A percentile compares a stretch with the other conserved stretches of the same genome.
phyloP scores from a whole-genome alignment of 2,797 vertebrate species.

The Hydrophis major region DNA sequence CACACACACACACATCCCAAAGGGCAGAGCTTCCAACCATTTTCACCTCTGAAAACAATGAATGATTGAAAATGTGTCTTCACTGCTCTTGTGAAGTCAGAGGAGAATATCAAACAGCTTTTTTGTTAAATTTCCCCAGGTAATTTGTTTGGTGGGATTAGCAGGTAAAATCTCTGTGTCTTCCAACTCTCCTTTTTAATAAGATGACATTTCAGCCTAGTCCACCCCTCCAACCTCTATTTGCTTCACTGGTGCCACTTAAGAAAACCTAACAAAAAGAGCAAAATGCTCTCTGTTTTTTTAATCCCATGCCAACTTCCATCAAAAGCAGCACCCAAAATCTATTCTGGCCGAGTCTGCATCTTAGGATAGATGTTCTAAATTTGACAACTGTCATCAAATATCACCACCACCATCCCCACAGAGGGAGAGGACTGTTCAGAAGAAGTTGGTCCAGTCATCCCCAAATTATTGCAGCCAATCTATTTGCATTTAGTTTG shows the following conservation, averaged over 20 bases:
- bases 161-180: not conserved
- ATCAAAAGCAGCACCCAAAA: conserved; percentile 44
- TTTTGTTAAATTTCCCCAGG: conserved; percentile 29
- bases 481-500: conserved; percentile 69
- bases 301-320: not conserved
- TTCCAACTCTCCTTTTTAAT: conserved; percentile 25
- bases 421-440: conserved; percentile 64
- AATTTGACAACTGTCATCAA: conserved; percentile 73
- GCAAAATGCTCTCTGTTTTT: conserved; percentile 15
- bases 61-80: not conserved
- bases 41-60: not conserved
- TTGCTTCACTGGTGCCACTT: conserved; percentile 44
- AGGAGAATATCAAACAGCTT: not conserved
- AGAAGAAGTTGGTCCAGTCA: conserved; percentile 71
- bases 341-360: conserved; percentile 46
- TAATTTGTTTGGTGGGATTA: conserved; percentile 49
- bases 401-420: conserved; percentile 48
- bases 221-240: conserved; percentile 9
- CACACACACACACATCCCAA: not conserved
- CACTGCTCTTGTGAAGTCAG: not conserved
- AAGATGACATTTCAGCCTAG: not conserved
- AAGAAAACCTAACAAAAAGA: not conserved
- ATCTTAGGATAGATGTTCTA: conserved; percentile 66
- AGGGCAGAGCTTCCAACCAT: not conserved
- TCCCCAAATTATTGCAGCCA: conserved; percentile 69